Base-by-base conservation (phyloP, 2,888 invertebrate genomes). In the Biston stratarius region DNA sequence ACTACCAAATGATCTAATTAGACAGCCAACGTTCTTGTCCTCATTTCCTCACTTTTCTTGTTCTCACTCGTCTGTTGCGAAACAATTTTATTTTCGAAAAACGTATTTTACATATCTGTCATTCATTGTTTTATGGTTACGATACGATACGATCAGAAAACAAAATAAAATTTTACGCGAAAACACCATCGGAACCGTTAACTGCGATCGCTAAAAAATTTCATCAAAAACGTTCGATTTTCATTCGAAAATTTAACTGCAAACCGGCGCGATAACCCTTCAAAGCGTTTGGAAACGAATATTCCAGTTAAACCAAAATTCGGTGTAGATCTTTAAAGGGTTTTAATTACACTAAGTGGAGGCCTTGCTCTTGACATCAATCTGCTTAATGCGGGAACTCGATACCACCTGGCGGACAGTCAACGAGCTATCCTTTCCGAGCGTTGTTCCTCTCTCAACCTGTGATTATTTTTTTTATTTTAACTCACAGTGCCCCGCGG, bases 271-370 rank as follows among this genome's bases (percentile, higher is more conserved):
- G 76, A 77, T 78, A 81, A 80, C 80, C 78, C 74, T 77, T 77
- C 72, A 82, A 83, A 85, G 77, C 76, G 70, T 70, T 75, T 72
- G 78, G 65, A 78, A 60, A 51, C 77, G 79, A 83, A 82, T 82
- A 80, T 79, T 76, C 81, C 70, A 81, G 78, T 74, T 70, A 75
- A 83, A 80, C 82, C 83, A 78, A 79, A 83, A 83, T 82, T 82
- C 83, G 75, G 77, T 79, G 85, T 83, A 84, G 83, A 88, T 88
- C 85, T 89, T 88, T 87, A 86, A 88, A 87, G 87, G 87, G 88
- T 83, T 89, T 91, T 92, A 92, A 92, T 92, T 91, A 91, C 84
- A 82, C 81, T 89, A 88, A 92, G 92, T 92, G 90, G 81, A 74
- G 70, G 72, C 78, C 75, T 73, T 60, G 67, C 70, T 71, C 72